These are phyloP conservation scores for Melinaea menophilus DNA, from an alignment of 2,888 invertebrate genomes.

Conservation along the genomic window DNA sequence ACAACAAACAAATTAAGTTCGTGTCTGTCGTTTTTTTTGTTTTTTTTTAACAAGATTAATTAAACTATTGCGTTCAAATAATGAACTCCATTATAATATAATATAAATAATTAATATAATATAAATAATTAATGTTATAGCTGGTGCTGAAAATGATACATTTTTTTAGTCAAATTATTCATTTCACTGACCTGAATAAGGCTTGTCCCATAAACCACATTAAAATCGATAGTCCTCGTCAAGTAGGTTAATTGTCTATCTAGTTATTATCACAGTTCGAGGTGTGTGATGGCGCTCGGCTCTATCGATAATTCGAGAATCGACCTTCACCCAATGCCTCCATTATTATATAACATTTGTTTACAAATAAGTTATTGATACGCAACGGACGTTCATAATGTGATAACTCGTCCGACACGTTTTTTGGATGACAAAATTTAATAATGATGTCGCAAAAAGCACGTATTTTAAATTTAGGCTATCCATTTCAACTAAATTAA, in stretches of 20 bases:
- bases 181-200: too few relatives aligned
- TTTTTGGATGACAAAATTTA: conserved; percentile 1
- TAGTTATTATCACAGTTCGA: background rate
- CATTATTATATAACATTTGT: conserved; percentile 55
- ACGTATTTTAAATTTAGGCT: background rate
- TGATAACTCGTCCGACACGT: conserved; percentile 14
- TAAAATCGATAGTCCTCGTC: too few relatives aligned
- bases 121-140: too few relatives aligned
- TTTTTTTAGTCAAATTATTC: too few relatives aligned
- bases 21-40: too few relatives aligned
- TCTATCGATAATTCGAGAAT: conserved; percentile 53
- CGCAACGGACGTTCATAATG: conserved; percentile 26
- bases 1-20: too few relatives aligned
- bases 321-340: conserved; percentile 66
- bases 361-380: conserved; percentile 44
- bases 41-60: too few relatives aligned
- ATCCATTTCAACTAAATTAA: background rate
- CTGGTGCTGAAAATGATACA: too few relatives aligned
- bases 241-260: background rate
- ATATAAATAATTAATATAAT: too few relatives aligned
- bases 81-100: too few relatives aligned
- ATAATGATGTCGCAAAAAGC: background rate
- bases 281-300: background rate
- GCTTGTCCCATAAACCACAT: too few relatives aligned
- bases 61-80: too few relatives aligned